Base-by-base conservation (phyloP, 2,888 invertebrate genomes). In the Zelleria hepariella region DNA sequence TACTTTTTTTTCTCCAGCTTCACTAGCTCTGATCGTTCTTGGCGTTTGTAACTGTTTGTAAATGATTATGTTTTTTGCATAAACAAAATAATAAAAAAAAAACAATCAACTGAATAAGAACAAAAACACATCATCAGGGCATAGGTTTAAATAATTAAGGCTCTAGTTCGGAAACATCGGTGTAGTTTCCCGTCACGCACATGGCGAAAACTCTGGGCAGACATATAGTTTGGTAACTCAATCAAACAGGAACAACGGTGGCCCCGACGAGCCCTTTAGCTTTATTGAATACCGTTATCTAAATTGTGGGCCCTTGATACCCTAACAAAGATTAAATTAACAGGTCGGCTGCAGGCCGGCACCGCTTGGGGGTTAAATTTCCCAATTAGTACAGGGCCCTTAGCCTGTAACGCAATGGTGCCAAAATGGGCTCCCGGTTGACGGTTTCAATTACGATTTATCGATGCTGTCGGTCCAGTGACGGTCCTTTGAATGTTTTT, bases 281-380 rank as follows among this genome's bases (percentile, higher is more conserved):
- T 71, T 80, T 82, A 84, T 84, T 84, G 79, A 83, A 84, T 83
- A 82, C 76, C 75, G 82, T 82, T 80, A 85, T 83, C 82, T 81
- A 80, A 80, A 81, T 82, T 80, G 79, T 74, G 75, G 77, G 75
- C 74, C 75, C 78, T 78, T 78, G 79, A 82, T 83, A 80, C 70
- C 75, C 73, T 69, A 71, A 76, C 78, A 79, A 82, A 82, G 81
- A 85, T 84, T 82, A 80, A 80, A 85, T 82, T 84, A 84, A 82
- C 80, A 81, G 80, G 77, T 78, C 74, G 72, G 73, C 69, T 79
- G 77, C 75, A 77, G 72, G 68, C 72, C 68, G 68, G 72, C 68
- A 61, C 67, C 64, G 68, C 70, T 69, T 62, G 63, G 65, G 73
- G 75, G 70, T 73, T 72, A 69, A 73, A 74, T 76, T 75, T 77